Conservation (phyloP, 2,113 vertebrate species). For the Gobiocypris rarus region DNA sequence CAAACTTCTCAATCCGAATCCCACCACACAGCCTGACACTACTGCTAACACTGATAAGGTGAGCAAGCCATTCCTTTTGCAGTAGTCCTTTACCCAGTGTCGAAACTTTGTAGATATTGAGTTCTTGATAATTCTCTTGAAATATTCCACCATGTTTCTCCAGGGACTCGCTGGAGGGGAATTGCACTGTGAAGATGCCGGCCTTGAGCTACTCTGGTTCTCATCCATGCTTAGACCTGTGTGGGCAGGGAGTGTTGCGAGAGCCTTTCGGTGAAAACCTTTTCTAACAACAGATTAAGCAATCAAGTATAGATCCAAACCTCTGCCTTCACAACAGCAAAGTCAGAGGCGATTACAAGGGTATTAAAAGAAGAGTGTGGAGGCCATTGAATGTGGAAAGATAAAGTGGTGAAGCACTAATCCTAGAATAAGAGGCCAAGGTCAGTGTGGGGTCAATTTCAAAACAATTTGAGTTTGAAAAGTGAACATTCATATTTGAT, state of each 20-base stretch:
- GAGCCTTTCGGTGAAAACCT: conserved; percentile 57
- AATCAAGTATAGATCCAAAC: conserved; percentile 39
- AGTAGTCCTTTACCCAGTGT: conserved; percentile 69
- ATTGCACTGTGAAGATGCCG: conserved; percentile 9
- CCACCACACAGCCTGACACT: conserved; percentile 79
- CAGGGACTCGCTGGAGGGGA: neutral
- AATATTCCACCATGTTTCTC: conserved; percentile 57
- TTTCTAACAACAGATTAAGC: conserved; percentile 69
- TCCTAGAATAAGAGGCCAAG: neutral
- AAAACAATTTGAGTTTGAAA: neutral
- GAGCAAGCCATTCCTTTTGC: conserved; percentile 81
- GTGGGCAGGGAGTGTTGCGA: conserved; percentile 58
- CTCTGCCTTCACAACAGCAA: conserved; percentile 46
- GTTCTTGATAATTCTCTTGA: conserved; percentile 45
- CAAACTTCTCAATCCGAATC: conserved; percentile 78
- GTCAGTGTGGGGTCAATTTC: neutral
- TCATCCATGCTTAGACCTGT: neutral
- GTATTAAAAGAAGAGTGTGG: conserved; percentile 20
- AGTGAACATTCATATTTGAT: neutral
- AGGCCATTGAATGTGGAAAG: conserved; percentile 23
- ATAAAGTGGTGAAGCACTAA: conserved; percentile 10
- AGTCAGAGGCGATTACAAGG: conserved; percentile 56
- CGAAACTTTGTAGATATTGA: conserved; percentile 57
- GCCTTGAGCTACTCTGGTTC: conserved; percentile 26
- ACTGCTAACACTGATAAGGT: conserved; percentile 83